Evolutionary conservation across 2,113 vertebrate genomes (phyloP).

Genomic region (Cyphomyrus discorhynchus): DNA sequence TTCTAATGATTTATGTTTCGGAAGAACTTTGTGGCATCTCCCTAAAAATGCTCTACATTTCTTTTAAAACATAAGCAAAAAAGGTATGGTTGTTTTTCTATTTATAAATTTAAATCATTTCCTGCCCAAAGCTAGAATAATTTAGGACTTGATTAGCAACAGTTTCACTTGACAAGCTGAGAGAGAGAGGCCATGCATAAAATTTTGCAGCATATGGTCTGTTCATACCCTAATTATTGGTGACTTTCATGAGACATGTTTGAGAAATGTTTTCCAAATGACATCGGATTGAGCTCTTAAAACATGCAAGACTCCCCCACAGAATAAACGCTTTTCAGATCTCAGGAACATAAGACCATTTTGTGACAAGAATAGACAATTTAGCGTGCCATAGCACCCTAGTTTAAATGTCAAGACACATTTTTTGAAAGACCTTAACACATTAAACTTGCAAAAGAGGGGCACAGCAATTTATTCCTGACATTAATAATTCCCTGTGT

Average conservation of each 20-base stretch:
- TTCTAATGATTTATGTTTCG: not conserved
- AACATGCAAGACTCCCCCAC: not conserved
- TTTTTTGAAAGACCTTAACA: slow-evolving; percentile 20
- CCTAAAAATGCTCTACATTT: not conserved
- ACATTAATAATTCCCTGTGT: slow-evolving; percentile 35
- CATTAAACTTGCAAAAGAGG: slow-evolving; percentile 27
- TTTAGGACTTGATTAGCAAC: slow-evolving; percentile 21
- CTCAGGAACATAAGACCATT: slow-evolving; percentile 20
- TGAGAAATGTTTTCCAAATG: not conserved
- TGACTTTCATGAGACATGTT: not conserved
- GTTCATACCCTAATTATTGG: slow-evolving; percentile 5
- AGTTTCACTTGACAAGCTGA: slow-evolving; percentile 20
- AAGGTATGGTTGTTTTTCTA: not conserved
- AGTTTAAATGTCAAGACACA: slow-evolving; percentile 26
- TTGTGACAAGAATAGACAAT: slow-evolving; percentile 15
- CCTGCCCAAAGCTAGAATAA: slow-evolving; percentile 9
- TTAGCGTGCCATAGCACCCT: slow-evolving; percentile 20
- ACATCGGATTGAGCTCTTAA: slow-evolving; percentile 3
- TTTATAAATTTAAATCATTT: slow-evolving; percentile 19
- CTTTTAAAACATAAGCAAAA: not conserved
- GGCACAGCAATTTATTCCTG: slow-evolving; percentile 17
- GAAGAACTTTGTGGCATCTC: not conserved
- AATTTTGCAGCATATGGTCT: slow-evolving; percentile 12
- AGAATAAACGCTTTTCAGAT: slow-evolving; percentile 12
- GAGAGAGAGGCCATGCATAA: not conserved